phyloP scores from a whole-genome alignment of 1,140 invertebrate genomes.

The Leptonema lineaticorne region DNA sequence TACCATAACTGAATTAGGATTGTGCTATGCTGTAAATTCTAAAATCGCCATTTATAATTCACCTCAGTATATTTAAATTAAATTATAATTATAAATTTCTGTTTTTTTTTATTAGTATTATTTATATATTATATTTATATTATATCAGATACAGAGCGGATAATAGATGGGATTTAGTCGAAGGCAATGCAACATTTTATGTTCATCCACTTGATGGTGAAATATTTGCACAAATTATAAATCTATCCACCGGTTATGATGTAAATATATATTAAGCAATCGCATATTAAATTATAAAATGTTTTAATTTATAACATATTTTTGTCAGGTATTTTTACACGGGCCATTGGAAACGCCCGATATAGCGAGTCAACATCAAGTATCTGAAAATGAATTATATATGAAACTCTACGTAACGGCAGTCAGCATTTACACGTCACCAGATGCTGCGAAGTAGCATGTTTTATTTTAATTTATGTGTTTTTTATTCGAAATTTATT shows the following conservation, averaged over 20 bases:
- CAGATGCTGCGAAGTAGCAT: conserved; percentile 50
- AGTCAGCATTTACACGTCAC: conserved; percentile 51
- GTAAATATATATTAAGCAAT: conserved; percentile 46
- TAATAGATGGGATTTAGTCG: conserved; percentile 56
- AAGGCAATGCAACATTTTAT: conserved; percentile 57
- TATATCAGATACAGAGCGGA: conserved; percentile 57
- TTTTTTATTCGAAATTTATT: too few relatives aligned
- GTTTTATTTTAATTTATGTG: too few relatives aligned
- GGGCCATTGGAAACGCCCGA: conserved; percentile 60
- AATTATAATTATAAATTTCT: background rate
- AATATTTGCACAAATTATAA: conserved; percentile 69
- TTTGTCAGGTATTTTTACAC: conserved; percentile 57
- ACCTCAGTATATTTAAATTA: conserved; percentile 55
- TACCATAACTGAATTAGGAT: conserved; percentile 64
- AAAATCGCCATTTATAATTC: conserved; percentile 63
- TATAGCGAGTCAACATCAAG: conserved; percentile 56
- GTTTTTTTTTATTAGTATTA: background rate
- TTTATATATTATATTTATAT: conserved; percentile 10
- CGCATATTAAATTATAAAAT: background rate
- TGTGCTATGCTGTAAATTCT: conserved; percentile 68
- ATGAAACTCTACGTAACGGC: conserved; percentile 55
- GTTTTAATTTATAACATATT: background rate
- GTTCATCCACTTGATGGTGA: conserved; percentile 70
- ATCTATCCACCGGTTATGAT: conserved; percentile 62
- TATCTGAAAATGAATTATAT: conserved; percentile 53